phyloP scores from a whole-genome alignment of 2,113 vertebrate species.

The Rhinopomastus cyanomelas region DNA sequence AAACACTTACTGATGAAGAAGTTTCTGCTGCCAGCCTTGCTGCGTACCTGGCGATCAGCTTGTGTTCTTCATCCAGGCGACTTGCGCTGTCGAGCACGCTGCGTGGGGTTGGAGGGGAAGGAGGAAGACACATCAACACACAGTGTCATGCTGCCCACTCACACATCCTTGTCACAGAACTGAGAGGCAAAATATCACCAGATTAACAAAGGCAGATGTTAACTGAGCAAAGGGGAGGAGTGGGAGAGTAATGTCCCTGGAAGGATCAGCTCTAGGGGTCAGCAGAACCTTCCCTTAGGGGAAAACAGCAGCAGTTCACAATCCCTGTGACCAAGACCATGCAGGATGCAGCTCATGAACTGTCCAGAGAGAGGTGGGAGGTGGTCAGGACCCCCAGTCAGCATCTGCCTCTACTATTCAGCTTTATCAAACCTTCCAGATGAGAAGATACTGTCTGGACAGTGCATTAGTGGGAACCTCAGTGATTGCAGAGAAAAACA shows the following conservation, averaged over 20 bases:
- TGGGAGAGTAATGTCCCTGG: not conserved
- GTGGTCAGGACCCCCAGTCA: not conserved
- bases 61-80: slow-evolving; percentile 96
- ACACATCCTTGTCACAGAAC: not conserved
- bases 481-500: not conserved
- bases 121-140: not conserved
- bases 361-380: not conserved
- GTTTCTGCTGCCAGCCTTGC: slow-evolving; percentile 95
- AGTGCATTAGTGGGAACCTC: not conserved
- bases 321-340: not conserved
- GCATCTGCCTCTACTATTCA: not conserved
- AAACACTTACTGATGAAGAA: slow-evolving; percentile 85
- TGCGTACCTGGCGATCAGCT: slow-evolving; percentile 96
- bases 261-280: not conserved
- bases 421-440: fast-evolving
- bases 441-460: not conserved
- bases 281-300: not conserved
- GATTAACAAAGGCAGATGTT: not conserved
- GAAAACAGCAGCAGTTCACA: not conserved
- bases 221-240: not conserved
- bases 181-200: not conserved
- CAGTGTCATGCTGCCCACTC: not conserved
- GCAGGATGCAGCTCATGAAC: not conserved
- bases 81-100: slow-evolving; percentile 91
- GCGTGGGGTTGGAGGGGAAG: not conserved